A percentile compares a stretch with the other conserved stretches of the same genome.
These are phyloP conservation scores for Bombus difficillimus DNA, from an alignment of 1,140 invertebrate genomes.

Conservation along the genomic window DNA sequence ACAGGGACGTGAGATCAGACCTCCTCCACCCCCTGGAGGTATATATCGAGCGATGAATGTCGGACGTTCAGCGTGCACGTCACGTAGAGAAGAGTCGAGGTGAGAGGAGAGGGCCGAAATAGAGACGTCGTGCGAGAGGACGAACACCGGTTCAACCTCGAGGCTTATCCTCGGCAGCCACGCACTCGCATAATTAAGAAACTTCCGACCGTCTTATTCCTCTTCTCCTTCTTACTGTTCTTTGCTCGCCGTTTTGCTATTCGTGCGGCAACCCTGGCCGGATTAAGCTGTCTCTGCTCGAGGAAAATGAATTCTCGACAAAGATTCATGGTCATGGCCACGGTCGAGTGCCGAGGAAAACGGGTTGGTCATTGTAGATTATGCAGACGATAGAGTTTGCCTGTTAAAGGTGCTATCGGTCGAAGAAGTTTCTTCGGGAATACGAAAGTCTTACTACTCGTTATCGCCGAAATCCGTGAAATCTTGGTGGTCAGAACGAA, in stretches of 20 bases:
- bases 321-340: constrained; percentile 59
- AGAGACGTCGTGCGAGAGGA: constrained; percentile 56
- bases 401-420: neutral
- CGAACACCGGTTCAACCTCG: neutral
- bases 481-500: neutral
- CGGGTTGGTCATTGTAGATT: neutral
- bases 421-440: neutral
- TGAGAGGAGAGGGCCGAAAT: constrained; percentile 59
- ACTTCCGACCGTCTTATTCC: constrained; percentile 58
- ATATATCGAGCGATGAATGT: constrained; percentile 82
- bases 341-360: neutral
- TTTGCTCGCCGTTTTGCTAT: constrained; percentile 43
- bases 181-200: constrained; percentile 71
- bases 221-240: constrained; percentile 8
- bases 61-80: constrained; percentile 80
- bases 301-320: constrained; percentile 55
- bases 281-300: constrained; percentile 50
- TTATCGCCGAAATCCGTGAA: neutral
- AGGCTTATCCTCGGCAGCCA: constrained; percentile 50
- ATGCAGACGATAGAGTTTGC: neutral
- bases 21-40: constrained; percentile 64
- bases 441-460: neutral
- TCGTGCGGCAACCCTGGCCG: constrained; percentile 9
- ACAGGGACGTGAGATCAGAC: constrained; percentile 58
- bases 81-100: constrained; percentile 77